These are phyloP conservation scores for Smithornis capensis DNA, from an alignment of 2,113 vertebrate genomes.

Conservation along the genomic window DNA sequence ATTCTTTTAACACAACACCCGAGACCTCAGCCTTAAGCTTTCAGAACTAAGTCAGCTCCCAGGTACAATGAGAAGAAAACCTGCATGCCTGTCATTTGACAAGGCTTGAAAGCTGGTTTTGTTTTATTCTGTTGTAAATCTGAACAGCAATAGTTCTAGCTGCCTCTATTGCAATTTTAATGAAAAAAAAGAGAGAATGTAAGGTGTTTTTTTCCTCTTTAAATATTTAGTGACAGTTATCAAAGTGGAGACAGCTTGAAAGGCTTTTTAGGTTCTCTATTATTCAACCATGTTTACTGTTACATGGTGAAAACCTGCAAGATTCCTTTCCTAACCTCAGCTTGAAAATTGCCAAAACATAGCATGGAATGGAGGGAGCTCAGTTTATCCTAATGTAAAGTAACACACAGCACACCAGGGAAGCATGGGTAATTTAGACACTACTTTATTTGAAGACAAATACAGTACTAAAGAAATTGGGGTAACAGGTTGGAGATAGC, in stretches of 20 bases:
- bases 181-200: background rate
- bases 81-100: background rate
- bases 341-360: background rate
- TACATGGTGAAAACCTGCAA: background rate
- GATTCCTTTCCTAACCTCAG: background rate
- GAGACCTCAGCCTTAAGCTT: background rate
- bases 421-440: background rate
- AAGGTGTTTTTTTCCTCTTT: background rate
- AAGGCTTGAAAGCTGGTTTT: background rate
- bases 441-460: background rate
- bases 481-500: background rate
- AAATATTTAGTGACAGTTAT: background rate
- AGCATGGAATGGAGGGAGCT: background rate
- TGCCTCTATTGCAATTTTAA: background rate
- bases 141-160: background rate
- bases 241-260: background rate
- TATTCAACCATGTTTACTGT: background rate
- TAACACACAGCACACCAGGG: background rate
- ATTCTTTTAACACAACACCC: background rate
- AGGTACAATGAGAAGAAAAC: background rate
- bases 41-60: background rate
- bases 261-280: background rate
- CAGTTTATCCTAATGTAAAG: background rate
- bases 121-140: background rate
- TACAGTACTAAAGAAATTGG: background rate